These are phyloP conservation scores for Nerophis ophidion DNA, from an alignment of 2,113 vertebrate genomes.

Conservation along the genomic window DNA sequence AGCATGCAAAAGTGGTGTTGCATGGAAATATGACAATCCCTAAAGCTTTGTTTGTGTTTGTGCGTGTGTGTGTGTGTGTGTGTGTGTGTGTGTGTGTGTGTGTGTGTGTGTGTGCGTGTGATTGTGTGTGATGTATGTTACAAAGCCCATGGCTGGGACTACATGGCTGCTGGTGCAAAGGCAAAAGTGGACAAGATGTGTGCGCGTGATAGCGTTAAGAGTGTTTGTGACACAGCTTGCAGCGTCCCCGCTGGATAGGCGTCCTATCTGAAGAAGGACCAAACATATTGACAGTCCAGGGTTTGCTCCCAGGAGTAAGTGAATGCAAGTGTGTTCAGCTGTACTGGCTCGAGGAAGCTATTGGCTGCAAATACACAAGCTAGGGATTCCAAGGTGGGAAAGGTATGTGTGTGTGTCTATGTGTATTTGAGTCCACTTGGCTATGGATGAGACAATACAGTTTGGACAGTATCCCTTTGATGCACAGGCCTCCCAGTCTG, in stretches of 20 bases:
- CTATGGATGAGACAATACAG: slow-evolving; percentile 56
- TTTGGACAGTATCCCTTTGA: slow-evolving; percentile 51
- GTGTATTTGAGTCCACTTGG: slow-evolving; percentile 49
- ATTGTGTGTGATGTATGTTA: slow-evolving; percentile 13
- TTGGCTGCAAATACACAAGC: slow-evolving; percentile 65
- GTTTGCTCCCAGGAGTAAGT: slow-evolving; percentile 63
- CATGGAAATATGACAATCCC: slow-evolving; percentile 60
- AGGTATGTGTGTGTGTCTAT: slow-evolving; percentile 42
- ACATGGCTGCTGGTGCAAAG: slow-evolving; percentile 45
- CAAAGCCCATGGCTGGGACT: slow-evolving; percentile 35
- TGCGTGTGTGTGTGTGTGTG: slow-evolving; percentile 10
- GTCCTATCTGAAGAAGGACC: slow-evolving; percentile 69
- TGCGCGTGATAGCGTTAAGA: slow-evolving; percentile 20
- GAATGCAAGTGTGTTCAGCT: slow-evolving; percentile 41
- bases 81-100: slow-evolving; percentile 28
- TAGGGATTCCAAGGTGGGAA: slow-evolving; percentile 63
- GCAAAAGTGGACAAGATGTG: slow-evolving; percentile 47
- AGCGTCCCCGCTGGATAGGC: slow-evolving; percentile 71
- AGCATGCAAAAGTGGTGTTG: slow-evolving; percentile 35
- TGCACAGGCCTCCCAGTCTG: slow-evolving; percentile 44
- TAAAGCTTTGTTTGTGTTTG: slow-evolving; percentile 38
- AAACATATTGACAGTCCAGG: slow-evolving; percentile 75
- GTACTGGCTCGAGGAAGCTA: slow-evolving; percentile 37
- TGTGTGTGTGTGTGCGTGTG: slow-evolving; percentile 12
- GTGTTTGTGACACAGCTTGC: slow-evolving; percentile 44